A percentile compares a stretch with the other conserved stretches of the same genome.
phyloP scores from a whole-genome alignment of 53 echinoderm and acorn worm species.

The Stichopus horrens region DNA sequence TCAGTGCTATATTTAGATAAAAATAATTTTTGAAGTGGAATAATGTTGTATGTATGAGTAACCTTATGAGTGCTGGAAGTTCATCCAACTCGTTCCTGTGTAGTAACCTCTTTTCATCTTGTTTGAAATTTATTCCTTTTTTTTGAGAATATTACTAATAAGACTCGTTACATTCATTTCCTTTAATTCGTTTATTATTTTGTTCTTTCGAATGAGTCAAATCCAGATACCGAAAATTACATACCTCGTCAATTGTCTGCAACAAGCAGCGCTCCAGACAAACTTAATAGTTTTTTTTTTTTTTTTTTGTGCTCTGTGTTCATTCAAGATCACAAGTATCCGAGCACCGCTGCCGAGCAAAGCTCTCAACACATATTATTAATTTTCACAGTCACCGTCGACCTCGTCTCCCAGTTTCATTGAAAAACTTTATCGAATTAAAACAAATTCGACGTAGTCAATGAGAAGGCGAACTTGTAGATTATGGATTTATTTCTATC shows the following conservation, averaged over 20 bases:
- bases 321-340: background rate
- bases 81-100: too few relatives aligned
- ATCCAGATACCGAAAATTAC: background rate
- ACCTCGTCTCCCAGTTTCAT: background rate
- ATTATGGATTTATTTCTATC: background rate
- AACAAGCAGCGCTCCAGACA: background rate
- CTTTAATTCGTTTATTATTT: too few relatives aligned
- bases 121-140: too few relatives aligned
- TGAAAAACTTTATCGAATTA: background rate
- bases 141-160: too few relatives aligned
- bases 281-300: background rate
- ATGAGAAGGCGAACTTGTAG: background rate
- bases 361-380: background rate
- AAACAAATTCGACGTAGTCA: background rate
- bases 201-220: too few relatives aligned
- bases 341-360: background rate
- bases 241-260: background rate
- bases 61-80: too few relatives aligned
- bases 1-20: too few relatives aligned
- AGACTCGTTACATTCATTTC: too few relatives aligned
- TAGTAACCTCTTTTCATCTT: too few relatives aligned
- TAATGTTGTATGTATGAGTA: too few relatives aligned
- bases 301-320: too few relatives aligned
- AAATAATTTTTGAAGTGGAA: too few relatives aligned
- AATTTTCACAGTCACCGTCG: background rate